Evolutionary conservation across 2,888 invertebrate genomes (phyloP).

Genomic region (Melipona beecheii): DNA sequence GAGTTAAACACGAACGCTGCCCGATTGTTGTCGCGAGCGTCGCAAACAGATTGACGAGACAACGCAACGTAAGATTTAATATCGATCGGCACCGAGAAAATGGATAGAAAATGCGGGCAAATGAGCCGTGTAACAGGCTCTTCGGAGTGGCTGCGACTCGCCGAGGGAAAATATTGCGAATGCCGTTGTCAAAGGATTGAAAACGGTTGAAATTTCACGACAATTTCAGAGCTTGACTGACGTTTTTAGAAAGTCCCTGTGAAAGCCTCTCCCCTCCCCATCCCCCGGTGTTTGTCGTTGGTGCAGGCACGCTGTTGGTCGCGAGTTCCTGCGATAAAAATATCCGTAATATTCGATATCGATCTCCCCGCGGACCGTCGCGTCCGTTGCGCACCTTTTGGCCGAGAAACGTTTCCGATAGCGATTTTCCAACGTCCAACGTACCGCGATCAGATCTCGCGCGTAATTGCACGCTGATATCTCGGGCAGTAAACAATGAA

Average conservation of each 20-base stretch:
- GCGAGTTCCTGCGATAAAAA: slow-evolving; percentile 15
- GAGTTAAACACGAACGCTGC: background rate
- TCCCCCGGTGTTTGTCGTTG: background rate
- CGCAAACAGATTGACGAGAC: background rate
- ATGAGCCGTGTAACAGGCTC: background rate
- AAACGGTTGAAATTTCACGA: slow-evolving; percentile 8
- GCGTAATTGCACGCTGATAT: background rate
- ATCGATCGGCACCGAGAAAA: slow-evolving; percentile 18
- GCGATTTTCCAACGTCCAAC: background rate
- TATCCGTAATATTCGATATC: background rate
- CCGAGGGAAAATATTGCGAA: slow-evolving; percentile 12
- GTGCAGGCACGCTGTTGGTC: background rate
- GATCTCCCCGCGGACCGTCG: background rate
- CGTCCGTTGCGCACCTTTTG: background rate
- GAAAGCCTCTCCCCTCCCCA: background rate
- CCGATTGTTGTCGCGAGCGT: background rate
- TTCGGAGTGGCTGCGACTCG: slow-evolving; percentile 3
- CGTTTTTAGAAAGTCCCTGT: background rate
- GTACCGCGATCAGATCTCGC: background rate
- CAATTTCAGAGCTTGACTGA: slow-evolving; percentile 1
- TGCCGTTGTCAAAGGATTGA: slow-evolving; percentile 11
- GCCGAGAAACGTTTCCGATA: background rate
- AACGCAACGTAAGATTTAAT: slow-evolving; percentile 19
- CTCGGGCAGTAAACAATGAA: background rate
- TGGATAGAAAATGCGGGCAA: background rate